Conservation (phyloP, 2,113 vertebrate genomes). For the Taurulus bubalis region DNA sequence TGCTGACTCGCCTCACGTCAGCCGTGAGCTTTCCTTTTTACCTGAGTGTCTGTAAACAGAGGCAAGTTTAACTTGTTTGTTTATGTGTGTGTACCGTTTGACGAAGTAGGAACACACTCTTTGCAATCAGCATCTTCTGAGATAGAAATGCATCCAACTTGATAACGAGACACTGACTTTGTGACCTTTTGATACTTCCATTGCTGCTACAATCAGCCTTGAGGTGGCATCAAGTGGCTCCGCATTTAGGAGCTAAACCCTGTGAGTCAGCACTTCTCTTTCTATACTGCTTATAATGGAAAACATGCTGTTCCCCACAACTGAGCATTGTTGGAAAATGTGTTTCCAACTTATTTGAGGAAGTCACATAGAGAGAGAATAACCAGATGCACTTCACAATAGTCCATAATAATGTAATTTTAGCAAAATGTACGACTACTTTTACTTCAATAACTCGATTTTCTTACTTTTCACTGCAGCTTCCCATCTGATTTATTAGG, state of each 20-base stretch:
- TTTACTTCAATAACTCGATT: background rate
- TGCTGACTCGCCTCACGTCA: background rate
- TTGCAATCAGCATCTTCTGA: background rate
- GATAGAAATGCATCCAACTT: background rate
- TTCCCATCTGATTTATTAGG: background rate
- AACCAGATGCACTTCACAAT: background rate
- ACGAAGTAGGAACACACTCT: background rate
- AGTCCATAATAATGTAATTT: background rate
- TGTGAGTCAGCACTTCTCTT: background rate
- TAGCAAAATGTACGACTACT: background rate
- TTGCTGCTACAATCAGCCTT: background rate
- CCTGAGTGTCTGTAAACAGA: background rate
- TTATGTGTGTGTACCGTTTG: background rate
- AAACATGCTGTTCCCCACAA: background rate
- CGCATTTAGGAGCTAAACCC: background rate
- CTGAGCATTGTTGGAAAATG: background rate
- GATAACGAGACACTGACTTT: background rate
- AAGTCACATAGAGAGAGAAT: background rate
- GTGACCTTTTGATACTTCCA: background rate
- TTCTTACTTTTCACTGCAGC: background rate
- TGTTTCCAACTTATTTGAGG: conserved; percentile 1
- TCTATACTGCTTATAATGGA: background rate
- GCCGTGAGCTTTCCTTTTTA: background rate
- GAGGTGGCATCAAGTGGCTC: background rate
- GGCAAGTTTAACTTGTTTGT: no score